phyloP scores from a whole-genome alignment of 2,797 vertebrate species.

The Martes flavigula region DNA sequence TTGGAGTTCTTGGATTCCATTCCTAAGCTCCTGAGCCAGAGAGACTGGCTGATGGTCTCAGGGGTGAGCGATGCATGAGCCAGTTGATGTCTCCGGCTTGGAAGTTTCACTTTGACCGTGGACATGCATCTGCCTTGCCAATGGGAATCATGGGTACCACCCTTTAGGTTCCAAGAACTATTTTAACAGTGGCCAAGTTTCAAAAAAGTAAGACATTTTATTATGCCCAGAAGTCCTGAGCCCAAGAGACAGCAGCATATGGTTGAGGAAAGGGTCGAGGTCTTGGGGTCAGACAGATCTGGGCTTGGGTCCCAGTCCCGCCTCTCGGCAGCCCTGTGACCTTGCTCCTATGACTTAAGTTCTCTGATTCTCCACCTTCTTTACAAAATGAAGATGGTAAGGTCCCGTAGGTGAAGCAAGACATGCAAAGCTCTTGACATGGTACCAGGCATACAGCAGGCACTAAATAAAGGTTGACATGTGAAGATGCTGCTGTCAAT shows the following conservation, averaged over 20 bases:
- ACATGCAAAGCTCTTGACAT: neutral
- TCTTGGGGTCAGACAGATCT: neutral
- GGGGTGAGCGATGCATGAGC: fast-evolving
- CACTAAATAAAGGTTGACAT: neutral
- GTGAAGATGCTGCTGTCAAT: neutral
- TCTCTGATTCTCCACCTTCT: neutral
- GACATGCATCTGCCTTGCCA: neutral
- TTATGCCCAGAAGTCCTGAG: neutral
- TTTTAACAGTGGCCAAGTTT: neutral
- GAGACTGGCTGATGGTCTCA: neutral
- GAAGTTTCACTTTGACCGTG: neutral
- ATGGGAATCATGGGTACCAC: neutral
- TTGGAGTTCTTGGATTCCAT: neutral
- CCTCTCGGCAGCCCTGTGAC: neutral
- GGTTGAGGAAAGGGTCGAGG: neutral
- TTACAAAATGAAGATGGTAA: neutral
- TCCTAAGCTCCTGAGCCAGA: neutral
- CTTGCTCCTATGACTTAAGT: neutral
- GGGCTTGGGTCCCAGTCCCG: neutral
- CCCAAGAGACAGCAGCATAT: fast-evolving
- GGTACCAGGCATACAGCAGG: neutral
- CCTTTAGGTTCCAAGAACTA: neutral
- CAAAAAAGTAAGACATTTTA: neutral
- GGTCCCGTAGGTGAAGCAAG: neutral
- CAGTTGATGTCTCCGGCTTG: no score